These are phyloP conservation scores for Caranx melampygus DNA, from an alignment of 2,113 vertebrate species.

Conservation along the genomic window DNA sequence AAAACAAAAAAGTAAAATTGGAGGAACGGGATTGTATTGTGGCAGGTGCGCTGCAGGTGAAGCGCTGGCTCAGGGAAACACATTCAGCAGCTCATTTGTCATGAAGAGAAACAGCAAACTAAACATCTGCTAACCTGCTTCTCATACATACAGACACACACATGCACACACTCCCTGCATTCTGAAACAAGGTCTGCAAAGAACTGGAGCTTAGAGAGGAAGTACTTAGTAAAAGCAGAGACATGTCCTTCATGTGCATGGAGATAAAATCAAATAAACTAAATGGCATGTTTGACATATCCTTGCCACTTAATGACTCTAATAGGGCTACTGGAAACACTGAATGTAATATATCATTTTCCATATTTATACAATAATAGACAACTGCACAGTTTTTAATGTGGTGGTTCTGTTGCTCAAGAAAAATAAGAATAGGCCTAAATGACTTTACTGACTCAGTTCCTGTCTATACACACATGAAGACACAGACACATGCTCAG, in stretches of 20 bases:
- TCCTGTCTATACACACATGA: too few species aligned
- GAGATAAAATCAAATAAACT: not conserved
- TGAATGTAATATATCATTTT: too few species aligned
- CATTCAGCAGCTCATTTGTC: conserved; percentile 69
- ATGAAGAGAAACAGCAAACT: conserved; percentile 44
- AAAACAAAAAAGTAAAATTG: too few species aligned
- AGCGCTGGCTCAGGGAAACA: conserved; percentile 67
- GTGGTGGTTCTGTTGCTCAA: too few species aligned
- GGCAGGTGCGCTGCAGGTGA: conserved; percentile 60
- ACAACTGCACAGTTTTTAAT: too few species aligned
- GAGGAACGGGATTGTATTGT: not conserved
- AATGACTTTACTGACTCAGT: too few species aligned
- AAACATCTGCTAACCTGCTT: conserved; percentile 64
- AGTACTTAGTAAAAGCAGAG: not conserved
- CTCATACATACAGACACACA: conserved; percentile 22
- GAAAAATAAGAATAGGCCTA: too few species aligned
- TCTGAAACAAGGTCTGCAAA: conserved; percentile 7
- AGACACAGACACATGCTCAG: too few species aligned
- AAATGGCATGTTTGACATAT: not conserved
- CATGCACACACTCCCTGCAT: not conserved
- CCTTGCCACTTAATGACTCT: too few species aligned
- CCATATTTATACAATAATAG: too few species aligned
- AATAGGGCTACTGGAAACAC: too few species aligned
- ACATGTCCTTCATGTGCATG: not conserved
- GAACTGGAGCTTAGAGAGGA: not conserved